Percentiles rank a stretch among this genome's conserved stretches.
phyloP scores from a whole-genome alignment of 2,888 invertebrate genomes.

The Drosophila birchii region DNA sequence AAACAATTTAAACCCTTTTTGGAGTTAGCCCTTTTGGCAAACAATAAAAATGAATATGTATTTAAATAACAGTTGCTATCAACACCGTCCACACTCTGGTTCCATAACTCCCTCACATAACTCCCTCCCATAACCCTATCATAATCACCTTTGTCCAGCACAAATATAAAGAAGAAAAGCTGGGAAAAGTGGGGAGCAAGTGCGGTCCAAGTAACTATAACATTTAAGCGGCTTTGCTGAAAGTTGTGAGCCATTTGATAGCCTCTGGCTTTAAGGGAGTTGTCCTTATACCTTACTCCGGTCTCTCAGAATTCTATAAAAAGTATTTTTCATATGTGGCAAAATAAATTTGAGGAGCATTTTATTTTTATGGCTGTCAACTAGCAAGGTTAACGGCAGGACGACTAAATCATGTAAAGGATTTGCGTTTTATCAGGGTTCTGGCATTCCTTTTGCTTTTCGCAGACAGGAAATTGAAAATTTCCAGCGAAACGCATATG shows the following conservation, averaged over 20 bases:
- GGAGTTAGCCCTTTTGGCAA: conserved; percentile 12
- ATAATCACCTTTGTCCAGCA: conserved; percentile 55
- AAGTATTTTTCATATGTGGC: conserved; percentile 31
- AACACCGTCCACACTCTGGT: conserved; percentile 58
- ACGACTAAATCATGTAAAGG: conserved; percentile 74
- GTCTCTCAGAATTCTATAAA: conserved; percentile 14
- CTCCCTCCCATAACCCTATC: conserved; percentile 20
- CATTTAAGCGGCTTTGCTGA: conserved; percentile 82
- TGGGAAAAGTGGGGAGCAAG: conserved; percentile 7
- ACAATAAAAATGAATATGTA: conserved; percentile 62
- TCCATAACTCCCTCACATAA: conserved; percentile 15
- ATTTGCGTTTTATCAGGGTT: conserved; percentile 65
- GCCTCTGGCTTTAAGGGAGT: conserved; percentile 51
- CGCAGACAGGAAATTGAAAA: conserved; percentile 77
- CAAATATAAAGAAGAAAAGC: conserved; percentile 23
- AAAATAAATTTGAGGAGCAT: conserved; percentile 13
- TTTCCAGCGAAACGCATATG: conserved; percentile 52
- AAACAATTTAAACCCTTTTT: conserved; percentile 5
- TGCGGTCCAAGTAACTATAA: conserved; percentile 76
- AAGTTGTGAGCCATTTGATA: conserved; percentile 73
- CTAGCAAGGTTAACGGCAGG: conserved; percentile 64
- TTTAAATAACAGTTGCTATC: conserved; percentile 68
- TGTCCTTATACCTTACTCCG: conserved; percentile 22
- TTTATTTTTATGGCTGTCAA: conserved; percentile 69
- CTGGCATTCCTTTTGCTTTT: conserved; percentile 7